Conservation (phyloP, 2,113 vertebrate genomes). For the Mohoua ochrocephala region DNA sequence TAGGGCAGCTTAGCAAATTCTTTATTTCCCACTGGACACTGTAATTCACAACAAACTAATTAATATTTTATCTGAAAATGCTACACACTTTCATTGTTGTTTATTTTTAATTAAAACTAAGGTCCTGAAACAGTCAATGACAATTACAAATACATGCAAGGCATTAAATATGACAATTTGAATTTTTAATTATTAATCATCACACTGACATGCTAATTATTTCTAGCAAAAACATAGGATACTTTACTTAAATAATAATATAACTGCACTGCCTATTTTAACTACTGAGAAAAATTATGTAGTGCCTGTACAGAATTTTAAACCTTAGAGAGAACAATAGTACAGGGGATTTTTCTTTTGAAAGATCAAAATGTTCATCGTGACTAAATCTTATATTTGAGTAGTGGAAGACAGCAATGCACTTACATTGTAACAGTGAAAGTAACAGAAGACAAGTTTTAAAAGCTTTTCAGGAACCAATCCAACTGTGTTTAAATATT, state of each 20-base stretch:
- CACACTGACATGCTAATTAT: neutral
- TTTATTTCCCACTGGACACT: constrained; percentile 5
- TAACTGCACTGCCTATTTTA: neutral
- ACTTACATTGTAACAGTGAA: neutral
- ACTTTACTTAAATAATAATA: neutral
- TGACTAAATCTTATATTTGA: neutral
- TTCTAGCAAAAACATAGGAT: neutral
- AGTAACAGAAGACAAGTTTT: neutral
- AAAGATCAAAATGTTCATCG: neutral
- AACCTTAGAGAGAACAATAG: neutral
- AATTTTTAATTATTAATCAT: neutral
- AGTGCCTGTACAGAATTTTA: neutral
- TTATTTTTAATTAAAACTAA: constrained; percentile 47
- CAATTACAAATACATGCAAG: constrained; percentile 2
- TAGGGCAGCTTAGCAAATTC: neutral
- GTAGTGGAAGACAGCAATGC: neutral
- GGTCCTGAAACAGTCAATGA: neutral
- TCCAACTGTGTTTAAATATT: neutral
- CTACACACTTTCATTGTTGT: neutral
- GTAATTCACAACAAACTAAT: constrained; percentile 20
- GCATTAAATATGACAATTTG: neutral
- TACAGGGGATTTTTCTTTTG: neutral
- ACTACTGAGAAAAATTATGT: neutral
- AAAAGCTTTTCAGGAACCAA: neutral
- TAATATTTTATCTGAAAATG: constrained; percentile 30